Percentiles rank a stretch among this genome's conserved stretches.
These are phyloP conservation scores for Nansenia antarctica DNA, from an alignment of 2,113 vertebrate genomes.

Conservation along the genomic window DNA sequence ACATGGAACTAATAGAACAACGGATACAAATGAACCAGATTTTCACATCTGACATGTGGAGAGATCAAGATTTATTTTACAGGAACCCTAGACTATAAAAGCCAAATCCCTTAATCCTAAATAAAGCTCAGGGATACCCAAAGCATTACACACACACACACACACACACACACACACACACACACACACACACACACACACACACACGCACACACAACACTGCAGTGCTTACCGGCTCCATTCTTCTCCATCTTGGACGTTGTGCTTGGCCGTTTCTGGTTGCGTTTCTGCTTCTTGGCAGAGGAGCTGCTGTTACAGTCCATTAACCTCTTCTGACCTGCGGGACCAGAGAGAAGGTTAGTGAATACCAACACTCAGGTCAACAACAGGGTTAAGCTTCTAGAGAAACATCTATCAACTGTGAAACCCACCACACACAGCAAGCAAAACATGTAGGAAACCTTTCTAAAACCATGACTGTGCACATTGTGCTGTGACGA, in stretches of 20 bases:
- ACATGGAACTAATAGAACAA: too few species aligned
- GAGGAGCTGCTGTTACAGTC: constrained; percentile 81
- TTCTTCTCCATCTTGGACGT: constrained; percentile 88
- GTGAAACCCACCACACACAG: too few species aligned
- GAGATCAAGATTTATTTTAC: too few species aligned
- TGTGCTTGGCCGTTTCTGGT: constrained; percentile 84
- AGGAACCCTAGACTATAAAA: too few species aligned
- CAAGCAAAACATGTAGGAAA: too few species aligned
- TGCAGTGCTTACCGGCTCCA: constrained; percentile 82
- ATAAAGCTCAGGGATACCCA: too few species aligned
- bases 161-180: neutral
- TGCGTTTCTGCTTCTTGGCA: constrained; percentile 93
- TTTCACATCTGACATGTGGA: too few species aligned
- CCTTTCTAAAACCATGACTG: too few species aligned
- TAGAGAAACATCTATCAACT: neutral
- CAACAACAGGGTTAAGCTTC: neutral
- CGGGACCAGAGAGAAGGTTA: too few species aligned
- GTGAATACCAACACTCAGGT: neutral
- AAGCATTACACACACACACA: neutral
- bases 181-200: neutral
- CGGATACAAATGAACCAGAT: too few species aligned
- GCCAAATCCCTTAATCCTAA: too few species aligned
- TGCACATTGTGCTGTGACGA: too few species aligned
- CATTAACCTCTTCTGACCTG: constrained; percentile 90
- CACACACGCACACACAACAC: neutral